Percentiles rank a stretch among this genome's conserved stretches.
phyloP scores from a whole-genome alignment of 2,113 vertebrate genomes.

The Aphyosemion australe region DNA sequence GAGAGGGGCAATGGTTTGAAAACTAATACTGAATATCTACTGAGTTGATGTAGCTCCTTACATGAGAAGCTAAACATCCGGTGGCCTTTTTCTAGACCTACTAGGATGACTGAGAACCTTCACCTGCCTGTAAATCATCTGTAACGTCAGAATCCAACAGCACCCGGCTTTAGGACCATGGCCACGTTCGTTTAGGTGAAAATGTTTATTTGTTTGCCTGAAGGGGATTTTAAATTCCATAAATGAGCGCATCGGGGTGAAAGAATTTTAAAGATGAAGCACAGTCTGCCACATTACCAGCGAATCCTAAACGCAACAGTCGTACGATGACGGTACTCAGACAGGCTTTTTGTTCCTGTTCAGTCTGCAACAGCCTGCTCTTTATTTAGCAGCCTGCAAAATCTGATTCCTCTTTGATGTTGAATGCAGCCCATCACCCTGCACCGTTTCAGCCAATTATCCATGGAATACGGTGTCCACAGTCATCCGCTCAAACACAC shows the following conservation, averaged over 20 bases:
- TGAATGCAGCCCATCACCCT: conserved; percentile 25
- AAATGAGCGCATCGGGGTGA: background rate
- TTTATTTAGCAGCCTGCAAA: conserved; percentile 20
- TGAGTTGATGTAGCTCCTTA: no score
- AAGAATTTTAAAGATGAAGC: background rate
- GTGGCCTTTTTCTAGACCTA: no score
- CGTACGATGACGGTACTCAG: background rate
- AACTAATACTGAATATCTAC: no score
- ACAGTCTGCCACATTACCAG: background rate
- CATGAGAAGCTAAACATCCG: no score
- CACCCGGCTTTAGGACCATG: no score
- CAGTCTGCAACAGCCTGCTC: background rate
- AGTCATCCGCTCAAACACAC: conserved; percentile 16
- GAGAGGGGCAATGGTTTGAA: no score
- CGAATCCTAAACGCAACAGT: background rate
- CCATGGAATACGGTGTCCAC: conserved; percentile 2
- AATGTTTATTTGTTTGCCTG: background rate
- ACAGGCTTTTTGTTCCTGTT: conserved; percentile 19
- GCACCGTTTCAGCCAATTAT: conserved; percentile 36
- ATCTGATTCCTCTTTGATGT: conserved; percentile 45
- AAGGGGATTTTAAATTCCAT: background rate
- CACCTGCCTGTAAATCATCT: no score
- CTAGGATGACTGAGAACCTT: no score
- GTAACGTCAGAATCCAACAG: no score
- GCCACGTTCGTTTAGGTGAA: no score